Percentiles rank a stretch among this genome's conserved stretches.
Conservation (phyloP, 2,113 vertebrate genomes). For the Callithrix jacchus region DNA sequence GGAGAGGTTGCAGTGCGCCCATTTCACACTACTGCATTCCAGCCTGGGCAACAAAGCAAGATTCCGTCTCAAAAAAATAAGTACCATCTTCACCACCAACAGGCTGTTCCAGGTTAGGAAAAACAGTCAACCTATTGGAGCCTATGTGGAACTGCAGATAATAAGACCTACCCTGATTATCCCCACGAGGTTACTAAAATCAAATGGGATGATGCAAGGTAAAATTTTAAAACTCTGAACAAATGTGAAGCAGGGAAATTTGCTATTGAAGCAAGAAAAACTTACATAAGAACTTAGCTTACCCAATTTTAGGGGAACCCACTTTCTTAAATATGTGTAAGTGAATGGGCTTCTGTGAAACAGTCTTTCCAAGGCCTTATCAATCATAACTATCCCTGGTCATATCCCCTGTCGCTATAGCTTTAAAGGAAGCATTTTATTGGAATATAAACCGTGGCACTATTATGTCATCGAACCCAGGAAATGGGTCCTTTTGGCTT, state of each 20-base stretch:
- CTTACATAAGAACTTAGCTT: not conserved
- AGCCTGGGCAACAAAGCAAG: too few relatives aligned
- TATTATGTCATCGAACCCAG: not conserved
- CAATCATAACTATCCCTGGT: not conserved
- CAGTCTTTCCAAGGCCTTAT: not conserved
- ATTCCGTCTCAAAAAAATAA: too few relatives aligned
- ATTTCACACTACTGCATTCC: too few relatives aligned
- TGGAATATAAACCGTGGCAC: not conserved
- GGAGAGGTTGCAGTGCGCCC: too few relatives aligned
- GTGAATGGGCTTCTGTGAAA: not conserved
- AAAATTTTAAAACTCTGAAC: not conserved
- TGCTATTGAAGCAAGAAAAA: not conserved
- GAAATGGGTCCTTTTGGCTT: conserved; percentile 2
- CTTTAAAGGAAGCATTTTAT: not conserved
- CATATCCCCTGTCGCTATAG: not conserved
- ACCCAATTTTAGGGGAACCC: not conserved
- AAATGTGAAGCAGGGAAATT: not conserved
- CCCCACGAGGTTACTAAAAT: not conserved
- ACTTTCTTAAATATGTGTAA: not conserved
- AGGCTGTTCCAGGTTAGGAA: not conserved
- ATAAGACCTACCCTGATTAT: not conserved
- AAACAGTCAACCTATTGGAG: not conserved
- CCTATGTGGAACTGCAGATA: not conserved
- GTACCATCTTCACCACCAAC: not conserved
- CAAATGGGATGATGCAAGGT: not conserved